Evolutionary conservation across 1,140 invertebrate genomes (phyloP), one percentile per base, ranked within the genome.

Genomic region (Whitmania pigra): DNA sequence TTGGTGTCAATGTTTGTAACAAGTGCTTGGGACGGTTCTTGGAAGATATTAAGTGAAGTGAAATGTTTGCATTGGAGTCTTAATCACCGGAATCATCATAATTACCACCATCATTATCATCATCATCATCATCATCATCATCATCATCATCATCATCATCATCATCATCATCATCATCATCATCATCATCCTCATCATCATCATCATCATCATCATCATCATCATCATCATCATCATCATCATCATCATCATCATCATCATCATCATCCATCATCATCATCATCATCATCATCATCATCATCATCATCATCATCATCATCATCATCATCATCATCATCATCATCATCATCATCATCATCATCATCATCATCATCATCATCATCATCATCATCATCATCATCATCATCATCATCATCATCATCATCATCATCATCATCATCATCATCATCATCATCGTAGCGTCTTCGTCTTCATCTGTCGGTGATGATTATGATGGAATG

Each of bases 101-200:
- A 63, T 17, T 1, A 63, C 20, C 15, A 63, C 20, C 57, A 63
- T 63, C 57, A 63, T 17, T 20, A 63, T 63, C 57, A 17, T 63
- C 20, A 17, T 63, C 57, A 60, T 60, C 57, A 60, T 60, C 57
- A 60, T 60, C 27, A 60, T 60, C 57, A 29, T 60, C 57, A 17
- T 60, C 67, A 36, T 68, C 67, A 20, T 68, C 67, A 68, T 68
- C 67, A 71, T 71, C 67, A 71, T 49, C 68, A 73, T 73, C 68
- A 73, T 73, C 36, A 73, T 73, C 68, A 73, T 71, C 69, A 73
- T 73, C 43, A 73, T 71, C 68, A 73, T 73, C 68, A 73, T 73
- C 36, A 73, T 73, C 68, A 73, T 73, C 49, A n/a, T n/a, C n/a
- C n/a, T n/a, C n/a, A n/a, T n/a, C n/a, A n/a, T n/a, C n/a, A n/a